These are phyloP conservation scores for Biston stratarius DNA, from an alignment of 2,888 invertebrate species.

Conservation along the genomic window DNA sequence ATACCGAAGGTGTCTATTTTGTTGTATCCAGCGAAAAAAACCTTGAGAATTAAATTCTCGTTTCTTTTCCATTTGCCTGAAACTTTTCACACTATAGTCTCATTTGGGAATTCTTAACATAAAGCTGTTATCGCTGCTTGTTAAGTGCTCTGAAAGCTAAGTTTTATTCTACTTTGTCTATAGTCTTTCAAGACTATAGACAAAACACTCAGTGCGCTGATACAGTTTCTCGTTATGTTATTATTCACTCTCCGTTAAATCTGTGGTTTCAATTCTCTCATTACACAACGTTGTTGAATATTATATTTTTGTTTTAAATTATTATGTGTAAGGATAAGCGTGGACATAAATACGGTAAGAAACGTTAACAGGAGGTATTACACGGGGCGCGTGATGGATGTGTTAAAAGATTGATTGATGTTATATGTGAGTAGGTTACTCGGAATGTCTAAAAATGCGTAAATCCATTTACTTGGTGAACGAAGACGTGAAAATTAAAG, in stretches of 20 bases:
- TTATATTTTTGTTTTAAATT: conserved; percentile 2
- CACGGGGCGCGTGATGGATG: conserved; percentile 44
- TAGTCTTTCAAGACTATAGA: conserved; percentile 17
- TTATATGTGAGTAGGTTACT: conserved; percentile 33
- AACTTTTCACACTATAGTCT: conserved; percentile 37
- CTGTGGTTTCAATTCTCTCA: neutral
- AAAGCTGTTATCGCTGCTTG: conserved; percentile 26
- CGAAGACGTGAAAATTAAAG: conserved; percentile 22
- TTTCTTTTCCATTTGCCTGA: conserved; percentile 35
- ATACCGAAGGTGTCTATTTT: conserved; percentile 31
- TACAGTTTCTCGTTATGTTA: neutral
- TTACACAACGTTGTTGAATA: neutral
- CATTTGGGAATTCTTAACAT: conserved; percentile 36
- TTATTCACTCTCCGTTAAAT: conserved; percentile 1
- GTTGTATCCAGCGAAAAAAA: conserved; percentile 28
- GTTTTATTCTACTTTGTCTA: conserved; percentile 21
- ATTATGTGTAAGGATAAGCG: conserved; percentile 12
- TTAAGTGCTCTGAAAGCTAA: conserved; percentile 26
- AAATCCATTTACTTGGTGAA: conserved; percentile 30
- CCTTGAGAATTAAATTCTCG: conserved; percentile 39
- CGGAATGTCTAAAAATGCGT: conserved; percentile 31
- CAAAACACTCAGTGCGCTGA: conserved; percentile 21
- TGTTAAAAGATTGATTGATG: conserved; percentile 47
- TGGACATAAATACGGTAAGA: conserved; percentile 27
- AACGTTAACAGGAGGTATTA: conserved; percentile 41